A percentile compares a stretch with the other conserved stretches of the same genome.
phyloP scores from a whole-genome alignment of 2,888 invertebrate genomes.

The Sphaerophoria rueppellii region DNA sequence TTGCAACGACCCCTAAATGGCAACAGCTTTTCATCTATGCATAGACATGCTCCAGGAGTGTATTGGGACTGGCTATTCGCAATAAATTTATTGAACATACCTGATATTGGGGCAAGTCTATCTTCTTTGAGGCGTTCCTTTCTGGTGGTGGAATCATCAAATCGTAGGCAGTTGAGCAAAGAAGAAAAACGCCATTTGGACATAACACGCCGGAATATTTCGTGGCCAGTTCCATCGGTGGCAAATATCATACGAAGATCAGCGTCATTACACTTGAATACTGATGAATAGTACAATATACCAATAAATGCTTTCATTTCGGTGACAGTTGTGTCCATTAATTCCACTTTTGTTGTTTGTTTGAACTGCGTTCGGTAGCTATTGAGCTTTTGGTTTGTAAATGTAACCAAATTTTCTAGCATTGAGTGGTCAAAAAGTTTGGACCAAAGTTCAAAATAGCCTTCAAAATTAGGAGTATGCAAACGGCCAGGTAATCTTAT shows the following conservation, averaged over 20 bases:
- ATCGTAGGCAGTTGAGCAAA: slow-evolving; percentile 56
- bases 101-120: slow-evolving; percentile 62
- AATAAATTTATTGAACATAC: slow-evolving; percentile 67
- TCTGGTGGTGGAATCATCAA: slow-evolving; percentile 56
- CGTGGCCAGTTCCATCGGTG: slow-evolving; percentile 52
- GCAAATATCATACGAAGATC: slow-evolving; percentile 55
- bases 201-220: slow-evolving; percentile 23
- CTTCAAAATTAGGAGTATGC: slow-evolving; percentile 31
- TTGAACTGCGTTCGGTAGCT: slow-evolving; percentile 45
- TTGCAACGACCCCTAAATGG: slow-evolving; percentile 64
- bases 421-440: slow-evolving; percentile 39
- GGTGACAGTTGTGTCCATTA: slow-evolving; percentile 39
- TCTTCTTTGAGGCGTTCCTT: slow-evolving; percentile 55
- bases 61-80: slow-evolving; percentile 63
- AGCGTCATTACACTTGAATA: slow-evolving; percentile 50
- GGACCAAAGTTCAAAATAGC: slow-evolving; percentile 34
- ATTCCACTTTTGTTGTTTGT: slow-evolving; percentile 47
- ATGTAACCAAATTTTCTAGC: slow-evolving; percentile 37
- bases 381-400: slow-evolving; percentile 37
- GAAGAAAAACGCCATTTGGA: slow-evolving; percentile 18
- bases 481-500: slow-evolving; percentile 43
- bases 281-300: slow-evolving; percentile 35
- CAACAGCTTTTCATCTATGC: slow-evolving; percentile 69
- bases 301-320: slow-evolving; percentile 38
- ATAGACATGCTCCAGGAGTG: slow-evolving; percentile 52